Evolutionary conservation across 2,113 vertebrate species (phyloP), one percentile per base, ranked within the genome.

Genomic region (Eulemur macaco): DNA sequence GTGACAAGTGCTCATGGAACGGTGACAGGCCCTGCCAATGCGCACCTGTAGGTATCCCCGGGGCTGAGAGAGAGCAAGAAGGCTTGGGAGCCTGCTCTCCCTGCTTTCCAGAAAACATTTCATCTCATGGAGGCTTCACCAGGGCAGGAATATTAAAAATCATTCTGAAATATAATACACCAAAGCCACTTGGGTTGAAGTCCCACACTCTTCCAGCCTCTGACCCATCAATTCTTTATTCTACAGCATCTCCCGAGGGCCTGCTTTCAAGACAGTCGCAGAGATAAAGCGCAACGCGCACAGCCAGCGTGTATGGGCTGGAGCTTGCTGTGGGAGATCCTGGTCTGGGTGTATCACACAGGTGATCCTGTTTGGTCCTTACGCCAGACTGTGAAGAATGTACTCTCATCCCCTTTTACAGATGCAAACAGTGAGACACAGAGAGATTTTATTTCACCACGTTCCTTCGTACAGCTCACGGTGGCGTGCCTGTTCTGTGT

Each of bases 271-370:
- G 42, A 42, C 34, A 8, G 4, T 0, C 3, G 21, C 0, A 8
- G 54, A 42, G 42, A 21, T 27, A 8, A 82, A 31, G 10, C 1
- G 1, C 10, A 42, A 20, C 3, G 8, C 23, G 7, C 25, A 2
- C 0, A 6, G 2, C 34, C 0, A 18, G 5, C 23, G 1, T 0
- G 42, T 4, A 1, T 0, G 0, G 23, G 31, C 0, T 0, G 14
- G 47, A 29, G 11, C 47, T 81, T 52, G 6, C 14, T 23, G 52
- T 6, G 5, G 7, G 37, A 31, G 50, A 11, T 64, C 29, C 39
- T 8, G 2, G 4, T 14, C 31, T 4, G 4, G 63, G 17, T 23
- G 58, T 17, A 21, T 58, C 34, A 10, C 29, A 8, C 5, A 8
- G 34, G 50, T 34, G 4, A 4, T 18, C n/a, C 20, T 25, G 0